Conservation (phyloP, 2,888 invertebrate species). For the Argyresthia goedartella region DNA sequence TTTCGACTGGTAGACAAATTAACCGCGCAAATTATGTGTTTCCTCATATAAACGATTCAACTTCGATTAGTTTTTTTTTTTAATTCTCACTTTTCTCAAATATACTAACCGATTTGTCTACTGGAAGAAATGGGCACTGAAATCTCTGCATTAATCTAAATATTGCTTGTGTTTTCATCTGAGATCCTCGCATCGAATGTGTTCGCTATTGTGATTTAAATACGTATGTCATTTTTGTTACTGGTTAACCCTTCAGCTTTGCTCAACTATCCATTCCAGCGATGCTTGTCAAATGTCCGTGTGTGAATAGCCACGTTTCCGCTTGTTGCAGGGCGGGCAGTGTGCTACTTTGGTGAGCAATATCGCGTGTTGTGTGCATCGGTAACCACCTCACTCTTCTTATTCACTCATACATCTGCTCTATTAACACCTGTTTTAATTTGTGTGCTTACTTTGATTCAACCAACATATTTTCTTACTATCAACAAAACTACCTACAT, state of each 20-base stretch:
- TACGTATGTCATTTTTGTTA: background rate
- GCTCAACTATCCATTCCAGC: conserved; percentile 4
- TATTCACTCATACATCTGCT: conserved; percentile 66
- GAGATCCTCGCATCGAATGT: background rate
- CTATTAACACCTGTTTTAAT: conserved; percentile 53
- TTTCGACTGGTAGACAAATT: background rate
- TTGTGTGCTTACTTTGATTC: conserved; percentile 43
- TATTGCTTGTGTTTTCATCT: background rate
- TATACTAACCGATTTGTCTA: no score
- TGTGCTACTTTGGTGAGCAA: conserved; percentile 96
- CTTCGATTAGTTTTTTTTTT: no score
- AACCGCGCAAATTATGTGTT: background rate
- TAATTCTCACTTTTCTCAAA: background rate
- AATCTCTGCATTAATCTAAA: background rate
- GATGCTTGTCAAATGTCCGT: conserved; percentile 18
- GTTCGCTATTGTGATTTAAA: no score
- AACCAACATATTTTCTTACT: conserved; percentile 9
- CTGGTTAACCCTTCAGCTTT: conserved; percentile 11
- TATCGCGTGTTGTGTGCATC: conserved; percentile 96
- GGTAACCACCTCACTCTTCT: conserved; percentile 89
- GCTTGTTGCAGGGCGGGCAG: conserved; percentile 87
- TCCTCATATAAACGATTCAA: background rate
- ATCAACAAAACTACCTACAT: no score
- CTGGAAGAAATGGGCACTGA: no score
- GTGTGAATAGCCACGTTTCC: conserved; percentile 56